Evolutionary conservation across 2,113 vertebrate genomes (phyloP).

Genomic region (Gnathonemus echidnorhynchus): DNA sequence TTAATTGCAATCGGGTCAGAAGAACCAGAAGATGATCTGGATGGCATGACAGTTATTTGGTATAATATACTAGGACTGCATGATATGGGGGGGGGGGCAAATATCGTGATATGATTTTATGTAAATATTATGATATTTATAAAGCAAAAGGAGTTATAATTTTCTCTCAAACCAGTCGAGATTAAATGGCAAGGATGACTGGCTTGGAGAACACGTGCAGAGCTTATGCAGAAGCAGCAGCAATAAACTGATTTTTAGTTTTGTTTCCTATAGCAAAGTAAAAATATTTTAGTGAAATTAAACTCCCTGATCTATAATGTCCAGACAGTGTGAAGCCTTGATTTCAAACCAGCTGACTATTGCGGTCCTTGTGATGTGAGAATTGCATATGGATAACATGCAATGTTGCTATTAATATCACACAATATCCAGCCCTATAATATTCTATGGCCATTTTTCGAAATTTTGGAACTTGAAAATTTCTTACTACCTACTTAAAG

Average conservation of each 20-base stretch:
- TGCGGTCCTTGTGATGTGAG: not conserved
- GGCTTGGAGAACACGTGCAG: not conserved
- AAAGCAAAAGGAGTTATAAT: not conserved
- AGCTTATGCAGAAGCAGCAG: not conserved
- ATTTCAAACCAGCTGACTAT: not conserved
- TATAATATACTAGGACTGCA: no score
- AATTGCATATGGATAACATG: not conserved
- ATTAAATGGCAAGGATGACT: not conserved
- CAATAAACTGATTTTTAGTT: not conserved
- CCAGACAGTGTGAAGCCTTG: not conserved
- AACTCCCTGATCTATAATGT: not conserved
- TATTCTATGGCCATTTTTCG: not conserved
- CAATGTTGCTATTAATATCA: not conserved
- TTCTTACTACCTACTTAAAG: not conserved
- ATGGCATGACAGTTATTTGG: no score
- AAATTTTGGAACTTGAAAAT: not conserved
- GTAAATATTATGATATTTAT: not conserved
- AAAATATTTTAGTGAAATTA: no score
- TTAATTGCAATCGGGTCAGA: no score
- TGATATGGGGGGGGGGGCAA: no score
- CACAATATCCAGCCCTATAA: not conserved
- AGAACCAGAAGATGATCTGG: no score
- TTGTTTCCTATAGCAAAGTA: no score
- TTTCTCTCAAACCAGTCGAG: not conserved
- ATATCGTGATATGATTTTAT: not conserved